Conservation (phyloP, 2,113 vertebrate genomes). For the Thalassoma bifasciatum region DNA sequence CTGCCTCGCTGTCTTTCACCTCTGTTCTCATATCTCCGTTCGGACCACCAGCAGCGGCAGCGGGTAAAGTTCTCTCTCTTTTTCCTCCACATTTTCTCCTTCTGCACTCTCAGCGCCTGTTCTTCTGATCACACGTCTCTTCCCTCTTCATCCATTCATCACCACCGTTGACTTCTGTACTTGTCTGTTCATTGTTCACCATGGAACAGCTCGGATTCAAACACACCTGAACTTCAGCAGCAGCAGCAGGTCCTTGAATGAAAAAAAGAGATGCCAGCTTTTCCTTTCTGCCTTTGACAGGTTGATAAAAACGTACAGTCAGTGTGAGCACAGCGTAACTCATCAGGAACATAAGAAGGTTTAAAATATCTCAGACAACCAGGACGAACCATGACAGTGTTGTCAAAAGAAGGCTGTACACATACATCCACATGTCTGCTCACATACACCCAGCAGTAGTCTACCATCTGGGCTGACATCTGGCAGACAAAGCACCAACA, state of each 20-base stretch:
- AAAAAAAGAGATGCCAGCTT: slow-evolving; percentile 3
- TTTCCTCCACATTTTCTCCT: slow-evolving; percentile 55
- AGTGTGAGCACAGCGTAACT: background rate
- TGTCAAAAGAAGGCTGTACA: background rate
- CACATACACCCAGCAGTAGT: slow-evolving; percentile 34
- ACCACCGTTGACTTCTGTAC: slow-evolving; percentile 57
- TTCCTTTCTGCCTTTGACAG: slow-evolving; percentile 1
- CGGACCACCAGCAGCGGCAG: slow-evolving; percentile 80
- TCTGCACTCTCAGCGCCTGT: slow-evolving; percentile 57
- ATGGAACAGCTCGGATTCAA: slow-evolving; percentile 66
- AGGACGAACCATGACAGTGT: background rate
- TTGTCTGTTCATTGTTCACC: slow-evolving; percentile 63
- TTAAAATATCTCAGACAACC: too few relatives aligned
- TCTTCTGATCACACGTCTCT: slow-evolving; percentile 59
- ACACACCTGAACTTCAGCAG: slow-evolving; percentile 40
- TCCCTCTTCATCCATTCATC: slow-evolving; percentile 54
- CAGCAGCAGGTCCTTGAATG: slow-evolving; percentile 4
- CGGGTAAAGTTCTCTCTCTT: slow-evolving; percentile 81
- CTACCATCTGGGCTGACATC: slow-evolving; percentile 70
- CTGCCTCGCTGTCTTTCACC: slow-evolving; percentile 72
- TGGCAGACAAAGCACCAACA: slow-evolving; percentile 49
- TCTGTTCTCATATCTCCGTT: slow-evolving; percentile 76
- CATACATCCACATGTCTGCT: slow-evolving; percentile 9
- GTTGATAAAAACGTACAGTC: background rate
- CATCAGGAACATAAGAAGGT: too few relatives aligned